Percentiles rank a stretch among this genome's conserved stretches.
Evolutionary conservation across 2,797 vertebrate genomes (phyloP).

Genomic region (Graptemys geographica): DNA sequence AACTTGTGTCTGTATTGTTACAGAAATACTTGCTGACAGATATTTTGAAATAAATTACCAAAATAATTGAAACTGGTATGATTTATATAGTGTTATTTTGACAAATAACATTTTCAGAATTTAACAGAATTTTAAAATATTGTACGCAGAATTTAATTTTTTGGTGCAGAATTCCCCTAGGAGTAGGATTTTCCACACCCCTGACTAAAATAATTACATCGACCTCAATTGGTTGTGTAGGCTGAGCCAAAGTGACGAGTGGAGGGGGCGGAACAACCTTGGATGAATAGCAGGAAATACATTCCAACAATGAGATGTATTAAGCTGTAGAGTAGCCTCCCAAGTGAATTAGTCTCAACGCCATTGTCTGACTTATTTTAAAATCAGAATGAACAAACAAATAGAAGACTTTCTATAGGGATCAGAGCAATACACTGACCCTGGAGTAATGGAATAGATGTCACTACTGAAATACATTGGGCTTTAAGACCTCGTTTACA

Average conservation of each 20-base stretch:
- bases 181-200: too few relatives aligned
- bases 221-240: neutral
- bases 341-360: neutral
- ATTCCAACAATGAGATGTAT: neutral
- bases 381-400: constrained; percentile 47
- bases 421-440: constrained; percentile 41
- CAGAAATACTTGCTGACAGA: too few relatives aligned
- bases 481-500: neutral
- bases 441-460: neutral
- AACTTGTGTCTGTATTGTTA: too few relatives aligned
- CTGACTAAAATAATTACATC: too few relatives aligned
- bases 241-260: neutral
- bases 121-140: too few relatives aligned
- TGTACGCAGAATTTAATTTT: too few relatives aligned
- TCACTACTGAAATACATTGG: neutral
- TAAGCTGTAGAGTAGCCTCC: neutral
- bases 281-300: neutral
- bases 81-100: too few relatives aligned
- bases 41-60: too few relatives aligned
- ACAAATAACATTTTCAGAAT: too few relatives aligned
- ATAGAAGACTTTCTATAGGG: neutral
- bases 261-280: neutral
- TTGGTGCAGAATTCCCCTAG: too few relatives aligned
- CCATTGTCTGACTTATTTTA: constrained; percentile 41
- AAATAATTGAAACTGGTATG: too few relatives aligned